phyloP scores from a whole-genome alignment of 2,797 vertebrate species.

The Sarcophilus harrisii region DNA sequence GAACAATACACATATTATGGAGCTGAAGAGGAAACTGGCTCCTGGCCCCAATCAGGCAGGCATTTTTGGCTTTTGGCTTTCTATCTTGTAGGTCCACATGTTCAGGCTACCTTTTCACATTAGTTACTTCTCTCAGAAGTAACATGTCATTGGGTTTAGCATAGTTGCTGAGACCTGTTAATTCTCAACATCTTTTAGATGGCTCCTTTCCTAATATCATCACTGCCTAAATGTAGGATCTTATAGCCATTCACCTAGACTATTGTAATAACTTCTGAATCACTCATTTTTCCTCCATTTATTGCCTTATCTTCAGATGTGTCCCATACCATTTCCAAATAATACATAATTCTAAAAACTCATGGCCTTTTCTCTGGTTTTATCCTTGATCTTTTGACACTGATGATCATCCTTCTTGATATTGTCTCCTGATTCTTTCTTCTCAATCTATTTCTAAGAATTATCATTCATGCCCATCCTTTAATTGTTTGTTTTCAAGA shows the following conservation, averaged over 20 bases:
- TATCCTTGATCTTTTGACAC: neutral
- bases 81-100: neutral
- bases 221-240: neutral
- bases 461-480: neutral
- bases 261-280: neutral
- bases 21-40: neutral
- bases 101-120: neutral
- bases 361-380: neutral
- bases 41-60: neutral
- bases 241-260: neutral
- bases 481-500: neutral
- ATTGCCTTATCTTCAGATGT: neutral
- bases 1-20: neutral
- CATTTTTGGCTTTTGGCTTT: neutral
- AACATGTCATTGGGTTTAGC: neutral
- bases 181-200: neutral
- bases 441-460: neutral
- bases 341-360: neutral
- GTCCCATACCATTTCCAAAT: neutral
- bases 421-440: neutral
- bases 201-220: neutral
- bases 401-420: neutral
- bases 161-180: neutral
- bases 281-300: neutral
- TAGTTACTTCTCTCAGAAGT: neutral